Evolutionary conservation across 2,888 invertebrate species (phyloP), one percentile per base, ranked within the genome.

Genomic region (Timema cristinae): DNA sequence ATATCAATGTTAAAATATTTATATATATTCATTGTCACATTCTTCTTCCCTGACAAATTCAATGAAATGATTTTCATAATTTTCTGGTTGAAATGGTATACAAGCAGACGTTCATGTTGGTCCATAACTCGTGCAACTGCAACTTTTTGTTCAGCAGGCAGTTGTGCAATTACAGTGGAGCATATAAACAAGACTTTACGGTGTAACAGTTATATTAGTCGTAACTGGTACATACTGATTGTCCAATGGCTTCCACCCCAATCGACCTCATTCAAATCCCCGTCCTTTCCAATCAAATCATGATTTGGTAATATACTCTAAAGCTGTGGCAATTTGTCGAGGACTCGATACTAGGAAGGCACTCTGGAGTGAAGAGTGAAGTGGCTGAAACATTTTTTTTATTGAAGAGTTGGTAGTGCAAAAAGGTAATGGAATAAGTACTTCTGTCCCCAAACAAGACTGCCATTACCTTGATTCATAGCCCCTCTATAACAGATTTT

Each of bases 61-160:
- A n/a, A n/a, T n/a, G n/a, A n/a, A n/a, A 9, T 59, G 59, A 59
- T 59, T 59, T n/a, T 59, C 59, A 59, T 16, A 59, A 59, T 13
- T 9, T 15, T 13, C 16, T 15, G 16, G 15, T 59, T 59, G 59
- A 13, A n/a, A 59, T 9, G 59, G 16, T 59, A n/a, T 16, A 59
- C 59, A 59, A 9, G 13, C 59, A 59, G 7, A 59, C n/a, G 15
- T 59, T n/a, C 59, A 59, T 59, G 13, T n/a, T 15, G 16, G n/a
- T 59, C 59, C 59, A 13, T 59, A 15, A 15, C 15, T 11, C 16
- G 15, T 59, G 59, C 59, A 59, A 13, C 59, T 59, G n/a, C 59
- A 59, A 59, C 59, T 7, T 59, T 59, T 15, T 13, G n/a, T 13
- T 7, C 59, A 15, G 59, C 59, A 59, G 59, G 8, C 13, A 59